These are phyloP conservation scores for Xiphias gladius DNA, from an alignment of 2,113 vertebrate species.

Conservation along the genomic window DNA sequence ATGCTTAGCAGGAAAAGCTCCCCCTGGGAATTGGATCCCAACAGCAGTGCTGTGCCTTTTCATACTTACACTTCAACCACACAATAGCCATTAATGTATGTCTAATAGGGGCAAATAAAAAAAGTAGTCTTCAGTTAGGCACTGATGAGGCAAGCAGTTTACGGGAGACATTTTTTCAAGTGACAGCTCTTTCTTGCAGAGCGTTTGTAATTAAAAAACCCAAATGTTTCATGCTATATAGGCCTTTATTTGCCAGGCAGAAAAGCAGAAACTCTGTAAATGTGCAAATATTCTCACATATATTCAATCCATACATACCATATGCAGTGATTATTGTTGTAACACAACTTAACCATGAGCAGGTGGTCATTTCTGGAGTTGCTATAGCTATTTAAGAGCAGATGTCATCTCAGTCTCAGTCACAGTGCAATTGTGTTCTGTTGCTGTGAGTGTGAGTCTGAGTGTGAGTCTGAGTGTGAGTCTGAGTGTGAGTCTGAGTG, in stretches of 20 bases:
- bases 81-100: constrained; percentile 10
- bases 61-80: constrained; percentile 40
- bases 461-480: constrained; percentile 6
- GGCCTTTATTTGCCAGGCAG: constrained; percentile 6
- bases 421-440: neutral
- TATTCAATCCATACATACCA: neutral
- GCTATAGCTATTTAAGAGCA: constrained; percentile 12
- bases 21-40: constrained; percentile 38
- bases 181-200: constrained; percentile 1
- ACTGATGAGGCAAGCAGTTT: neutral
- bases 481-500: too few relatives aligned
- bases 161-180: neutral
- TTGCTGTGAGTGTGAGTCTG: neutral
- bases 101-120: constrained; percentile 13
- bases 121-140: constrained; percentile 2
- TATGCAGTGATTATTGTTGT: neutral
- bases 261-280: neutral
- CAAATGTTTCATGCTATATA: neutral
- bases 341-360: neutral
- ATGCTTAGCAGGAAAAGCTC: constrained; percentile 1
- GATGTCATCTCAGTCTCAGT: constrained; percentile 29
- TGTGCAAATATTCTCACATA: neutral
- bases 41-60: neutral
- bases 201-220: neutral
- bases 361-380: constrained; percentile 28